phyloP scores from a whole-genome alignment of 2,888 invertebrate genomes.

The Acronicta leporina region DNA sequence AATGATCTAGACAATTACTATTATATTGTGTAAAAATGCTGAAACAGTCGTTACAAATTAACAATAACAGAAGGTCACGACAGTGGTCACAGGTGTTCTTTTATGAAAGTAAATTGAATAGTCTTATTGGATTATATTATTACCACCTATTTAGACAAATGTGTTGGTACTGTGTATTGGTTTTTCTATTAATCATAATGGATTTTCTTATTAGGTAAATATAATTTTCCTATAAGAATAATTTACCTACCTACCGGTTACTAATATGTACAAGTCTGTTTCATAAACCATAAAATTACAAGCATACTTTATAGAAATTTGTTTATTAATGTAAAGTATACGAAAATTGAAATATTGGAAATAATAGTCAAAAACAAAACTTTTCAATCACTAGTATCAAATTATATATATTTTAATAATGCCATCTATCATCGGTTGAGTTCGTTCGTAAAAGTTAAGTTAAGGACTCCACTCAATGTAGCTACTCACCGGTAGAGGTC shows the following conservation, averaged over 20 bases:
- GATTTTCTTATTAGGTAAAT: constrained; percentile 25
- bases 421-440: constrained; percentile 77
- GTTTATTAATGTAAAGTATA: too few species aligned
- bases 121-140: constrained; percentile 64
- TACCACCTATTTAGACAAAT: constrained; percentile 54
- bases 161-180: constrained; percentile 26
- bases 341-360: too few species aligned
- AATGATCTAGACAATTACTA: constrained; percentile 10
- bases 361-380: too few species aligned
- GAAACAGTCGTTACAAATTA: constrained; percentile 57
- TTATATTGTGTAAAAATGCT: constrained; percentile 50
- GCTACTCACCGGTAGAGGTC: constrained; percentile 83
- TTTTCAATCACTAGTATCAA: too few species aligned
- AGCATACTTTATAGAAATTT: too few species aligned
- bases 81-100: constrained; percentile 70
- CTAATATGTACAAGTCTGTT: too few species aligned
- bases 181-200: constrained; percentile 23
- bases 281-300: background rate
- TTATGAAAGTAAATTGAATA: constrained; percentile 58
- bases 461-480: constrained; percentile 61
- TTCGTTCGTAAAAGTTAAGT: constrained; percentile 52
- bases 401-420: constrained; percentile 29
- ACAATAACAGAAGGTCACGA: constrained; percentile 64
- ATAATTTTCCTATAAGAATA: constrained; percentile 26
- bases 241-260: too few species aligned